A percentile compares a stretch with the other conserved stretches of the same genome.
These are phyloP conservation scores for Platyrinchus mystaceus DNA, from an alignment of 2,797 vertebrate genomes.

Conservation along the genomic window DNA sequence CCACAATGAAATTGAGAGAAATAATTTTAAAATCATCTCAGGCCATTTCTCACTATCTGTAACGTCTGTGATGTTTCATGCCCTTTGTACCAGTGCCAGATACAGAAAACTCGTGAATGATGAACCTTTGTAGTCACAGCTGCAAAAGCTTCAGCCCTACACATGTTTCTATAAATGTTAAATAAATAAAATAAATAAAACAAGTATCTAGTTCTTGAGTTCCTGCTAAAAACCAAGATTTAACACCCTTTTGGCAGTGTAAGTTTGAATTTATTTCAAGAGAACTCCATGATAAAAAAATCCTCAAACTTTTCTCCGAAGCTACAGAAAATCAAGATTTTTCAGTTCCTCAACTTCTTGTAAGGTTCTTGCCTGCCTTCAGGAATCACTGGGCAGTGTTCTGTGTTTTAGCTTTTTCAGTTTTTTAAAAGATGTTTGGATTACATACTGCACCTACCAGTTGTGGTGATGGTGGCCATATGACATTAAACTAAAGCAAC, in stretches of 20 bases:
- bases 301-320: not conserved
- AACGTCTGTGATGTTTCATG: not conserved
- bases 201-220: conserved; percentile 32
- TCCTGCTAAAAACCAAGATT: conserved; percentile 16
- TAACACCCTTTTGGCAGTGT: not conserved
- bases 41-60: conserved; percentile 9
- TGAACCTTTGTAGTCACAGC: conserved; percentile 34
- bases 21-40: conserved; percentile 50
- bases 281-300: not conserved
- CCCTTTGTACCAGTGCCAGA: not conserved
- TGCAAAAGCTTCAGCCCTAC: conserved; percentile 6
- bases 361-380: not conserved
- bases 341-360: not conserved
- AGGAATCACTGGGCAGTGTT: not conserved
- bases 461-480: not conserved
- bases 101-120: not conserved
- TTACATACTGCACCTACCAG: not conserved
- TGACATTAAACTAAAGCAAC: not conserved
- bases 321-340: not conserved
- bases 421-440: not conserved
- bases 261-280: conserved; percentile 39
- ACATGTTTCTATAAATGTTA: conserved; percentile 21
- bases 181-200: conserved; percentile 46
- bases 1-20: conserved; percentile 34
- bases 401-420: not conserved